Percentiles rank a stretch among this genome's conserved stretches.
phyloP scores from a whole-genome alignment of 2,113 vertebrate species.

The Apaloderma vittatum region DNA sequence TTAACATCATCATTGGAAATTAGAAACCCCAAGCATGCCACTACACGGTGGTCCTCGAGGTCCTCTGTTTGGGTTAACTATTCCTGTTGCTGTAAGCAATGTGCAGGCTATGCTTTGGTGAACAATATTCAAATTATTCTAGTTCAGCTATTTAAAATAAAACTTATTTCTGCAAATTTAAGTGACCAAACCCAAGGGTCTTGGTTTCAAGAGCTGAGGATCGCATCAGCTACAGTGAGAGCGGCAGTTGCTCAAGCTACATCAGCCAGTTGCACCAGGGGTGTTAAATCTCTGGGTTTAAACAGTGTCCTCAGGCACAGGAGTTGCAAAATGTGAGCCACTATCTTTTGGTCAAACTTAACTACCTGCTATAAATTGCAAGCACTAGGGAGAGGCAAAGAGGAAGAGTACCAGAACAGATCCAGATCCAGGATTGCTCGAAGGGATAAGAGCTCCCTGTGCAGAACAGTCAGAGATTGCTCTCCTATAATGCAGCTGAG shows the following conservation, averaged over 20 bases:
- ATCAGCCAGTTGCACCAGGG: neutral
- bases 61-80: neutral
- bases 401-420: neutral
- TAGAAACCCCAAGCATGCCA: rapidly evolving
- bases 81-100: neutral
- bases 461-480: neutral
- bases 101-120: neutral
- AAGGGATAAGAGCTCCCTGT: neutral
- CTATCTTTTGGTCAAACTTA: neutral
- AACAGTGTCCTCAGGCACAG: neutral
- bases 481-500: neutral
- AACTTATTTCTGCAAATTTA: neutral
- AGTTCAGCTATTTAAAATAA: neutral
- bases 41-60: neutral
- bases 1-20: neutral
- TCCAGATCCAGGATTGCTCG: neutral
- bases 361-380: neutral
- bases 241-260: neutral
- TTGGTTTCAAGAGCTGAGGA: neutral
- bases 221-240: neutral
- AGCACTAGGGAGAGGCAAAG: neutral
- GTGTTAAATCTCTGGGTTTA: neutral
- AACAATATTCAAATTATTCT: neutral
- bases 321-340: neutral
- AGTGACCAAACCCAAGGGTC: neutral